Conservation (phyloP, 2,113 vertebrate species). For the Oncorhynchus mykiss region DNA sequence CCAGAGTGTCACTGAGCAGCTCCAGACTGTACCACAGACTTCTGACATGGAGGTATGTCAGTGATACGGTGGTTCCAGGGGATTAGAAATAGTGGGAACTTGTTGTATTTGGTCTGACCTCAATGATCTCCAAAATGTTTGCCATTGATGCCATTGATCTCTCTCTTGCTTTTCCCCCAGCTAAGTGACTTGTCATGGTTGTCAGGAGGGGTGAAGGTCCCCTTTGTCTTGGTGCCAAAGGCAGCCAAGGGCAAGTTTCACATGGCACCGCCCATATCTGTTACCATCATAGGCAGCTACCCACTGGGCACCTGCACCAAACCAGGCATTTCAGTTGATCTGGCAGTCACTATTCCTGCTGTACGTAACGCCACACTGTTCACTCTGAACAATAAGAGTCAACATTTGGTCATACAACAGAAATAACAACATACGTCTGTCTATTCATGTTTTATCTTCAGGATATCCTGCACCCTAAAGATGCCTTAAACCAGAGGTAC, state of each 20-base stretch:
- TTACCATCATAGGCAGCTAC: slow-evolving; percentile 92
- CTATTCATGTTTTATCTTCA: slow-evolving; percentile 39
- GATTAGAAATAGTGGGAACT: too few relatives aligned
- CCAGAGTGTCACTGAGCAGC: slow-evolving; percentile 73
- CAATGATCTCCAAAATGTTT: not conserved
- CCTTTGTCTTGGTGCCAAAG: slow-evolving; percentile 83
- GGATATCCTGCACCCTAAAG: slow-evolving; percentile 90
- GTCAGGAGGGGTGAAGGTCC: slow-evolving; percentile 78
- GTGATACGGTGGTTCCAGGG: too few relatives aligned
- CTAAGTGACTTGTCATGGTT: slow-evolving; percentile 87
- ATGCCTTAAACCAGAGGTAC: slow-evolving; percentile 92
- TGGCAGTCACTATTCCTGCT: slow-evolving; percentile 86
- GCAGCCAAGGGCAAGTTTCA: slow-evolving; percentile 84
- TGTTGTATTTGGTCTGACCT: not conserved
- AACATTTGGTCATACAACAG: not conserved
- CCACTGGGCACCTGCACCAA: slow-evolving; percentile 87
- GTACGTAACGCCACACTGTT: slow-evolving; percentile 67
- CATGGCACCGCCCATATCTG: slow-evolving; percentile 79
- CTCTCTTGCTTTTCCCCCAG: slow-evolving; percentile 61
- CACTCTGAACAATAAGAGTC: not conserved
- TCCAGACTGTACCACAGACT: slow-evolving; percentile 76
- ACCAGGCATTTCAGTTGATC: slow-evolving; percentile 83
- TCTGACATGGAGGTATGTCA: slow-evolving; percentile 75
- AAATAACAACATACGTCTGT: not conserved
- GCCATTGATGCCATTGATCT: not conserved